Conservation (phyloP, 2,113 vertebrate species). For the Eclectus roratus region DNA sequence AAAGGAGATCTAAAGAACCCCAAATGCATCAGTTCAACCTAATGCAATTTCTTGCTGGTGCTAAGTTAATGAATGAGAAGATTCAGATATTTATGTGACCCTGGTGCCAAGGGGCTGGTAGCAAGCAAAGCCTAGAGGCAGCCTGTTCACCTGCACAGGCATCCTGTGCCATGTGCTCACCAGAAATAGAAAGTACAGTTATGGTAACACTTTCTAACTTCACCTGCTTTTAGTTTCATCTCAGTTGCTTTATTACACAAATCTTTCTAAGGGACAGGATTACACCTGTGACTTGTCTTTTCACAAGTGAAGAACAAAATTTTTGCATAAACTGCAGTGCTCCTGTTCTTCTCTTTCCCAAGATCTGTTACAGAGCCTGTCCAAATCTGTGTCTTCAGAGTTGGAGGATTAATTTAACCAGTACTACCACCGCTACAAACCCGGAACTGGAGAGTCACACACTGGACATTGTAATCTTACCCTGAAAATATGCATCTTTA, state of each 20-base stretch:
- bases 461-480: not conserved
- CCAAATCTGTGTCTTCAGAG: not conserved
- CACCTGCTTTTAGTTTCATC: not conserved
- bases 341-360: not conserved
- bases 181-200: not conserved
- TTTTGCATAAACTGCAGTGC: not conserved
- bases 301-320: not conserved
- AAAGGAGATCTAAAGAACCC: not conserved
- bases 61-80: not conserved
- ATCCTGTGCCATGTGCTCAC: not conserved
- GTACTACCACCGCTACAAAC: not conserved
- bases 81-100: not conserved
- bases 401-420: not conserved
- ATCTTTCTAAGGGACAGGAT: not conserved
- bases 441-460: not conserved
- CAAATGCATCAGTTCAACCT: not conserved
- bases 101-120: not conserved
- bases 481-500: not conserved
- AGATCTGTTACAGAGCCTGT: not conserved
- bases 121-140: not conserved
- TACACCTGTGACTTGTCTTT: not conserved
- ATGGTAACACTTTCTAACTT: not conserved
- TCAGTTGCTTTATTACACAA: not conserved
- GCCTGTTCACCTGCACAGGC: not conserved
- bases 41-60: not conserved